Conservation (phyloP, 2,797 vertebrate species). For the Microchirus variegatus region DNA sequence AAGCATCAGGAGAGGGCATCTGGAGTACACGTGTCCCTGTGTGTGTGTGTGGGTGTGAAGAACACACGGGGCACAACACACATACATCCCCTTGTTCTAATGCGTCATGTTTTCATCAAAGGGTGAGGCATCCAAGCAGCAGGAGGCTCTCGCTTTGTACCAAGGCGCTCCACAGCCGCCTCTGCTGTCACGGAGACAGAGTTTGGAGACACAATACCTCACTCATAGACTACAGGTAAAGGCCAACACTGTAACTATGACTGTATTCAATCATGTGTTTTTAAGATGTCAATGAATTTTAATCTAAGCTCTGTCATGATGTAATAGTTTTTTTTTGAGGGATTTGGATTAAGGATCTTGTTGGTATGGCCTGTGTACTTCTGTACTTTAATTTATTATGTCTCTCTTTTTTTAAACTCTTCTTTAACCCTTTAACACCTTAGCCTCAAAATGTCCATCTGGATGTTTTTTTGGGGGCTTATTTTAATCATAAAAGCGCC, state of each 20-base stretch:
- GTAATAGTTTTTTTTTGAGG: not conserved
- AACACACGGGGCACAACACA: not conserved
- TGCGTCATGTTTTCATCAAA: conserved; percentile 65
- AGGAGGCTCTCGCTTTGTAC: conserved; percentile 84
- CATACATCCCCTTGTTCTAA: conserved; percentile 36
- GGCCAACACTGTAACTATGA: conserved; percentile 22
- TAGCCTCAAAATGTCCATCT: too few relatives aligned
- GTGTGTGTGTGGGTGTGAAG: not conserved
- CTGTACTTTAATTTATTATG: too few relatives aligned
- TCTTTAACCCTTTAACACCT: too few relatives aligned
- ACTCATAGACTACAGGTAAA: conserved; percentile 92
- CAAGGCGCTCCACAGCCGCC: conserved; percentile 83
- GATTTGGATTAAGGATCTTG: too few relatives aligned
- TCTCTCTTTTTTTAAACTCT: too few relatives aligned
- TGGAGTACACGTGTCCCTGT: conserved; percentile 10
- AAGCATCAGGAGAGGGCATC: conserved; percentile 23
- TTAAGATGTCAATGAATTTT: too few relatives aligned
- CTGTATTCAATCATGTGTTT: too few relatives aligned
- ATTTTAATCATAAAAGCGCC: too few relatives aligned
- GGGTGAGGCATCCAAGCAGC: conserved; percentile 87
- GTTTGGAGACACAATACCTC: conserved; percentile 93
- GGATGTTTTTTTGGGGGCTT: too few relatives aligned
- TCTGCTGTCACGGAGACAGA: conserved; percentile 87
- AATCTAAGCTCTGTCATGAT: not conserved
- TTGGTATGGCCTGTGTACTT: conserved; percentile 10